Evolutionary conservation across 2,113 vertebrate genomes (phyloP).

Genomic region (Onychorhynchus coronatus): DNA sequence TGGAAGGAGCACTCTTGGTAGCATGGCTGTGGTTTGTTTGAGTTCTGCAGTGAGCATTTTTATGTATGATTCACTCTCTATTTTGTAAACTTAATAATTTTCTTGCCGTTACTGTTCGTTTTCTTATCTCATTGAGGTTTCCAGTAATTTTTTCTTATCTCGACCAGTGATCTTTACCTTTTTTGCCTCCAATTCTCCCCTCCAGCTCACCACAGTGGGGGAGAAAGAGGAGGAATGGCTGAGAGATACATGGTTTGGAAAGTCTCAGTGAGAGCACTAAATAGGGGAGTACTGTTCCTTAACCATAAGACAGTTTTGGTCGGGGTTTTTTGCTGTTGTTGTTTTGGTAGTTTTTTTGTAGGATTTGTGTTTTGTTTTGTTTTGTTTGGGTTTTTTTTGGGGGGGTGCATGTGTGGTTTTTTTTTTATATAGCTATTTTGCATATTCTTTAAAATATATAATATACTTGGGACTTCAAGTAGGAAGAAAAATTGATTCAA

Average conservation of each 20-base stretch:
- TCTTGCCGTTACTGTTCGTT: not conserved
- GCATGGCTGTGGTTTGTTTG: accelerated
- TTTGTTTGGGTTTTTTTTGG: too few relatives aligned
- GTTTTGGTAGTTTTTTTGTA: not conserved
- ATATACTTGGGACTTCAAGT: not conserved
- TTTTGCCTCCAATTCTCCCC: not conserved
- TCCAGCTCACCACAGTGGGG: not conserved
- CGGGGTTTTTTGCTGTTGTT: not conserved
- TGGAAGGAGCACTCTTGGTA: accelerated
- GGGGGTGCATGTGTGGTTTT: accelerated
- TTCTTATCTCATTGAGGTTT: not conserved
- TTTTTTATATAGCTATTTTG: not conserved
- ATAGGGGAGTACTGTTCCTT: not conserved
- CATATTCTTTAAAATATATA: not conserved
- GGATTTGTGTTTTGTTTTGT: too few relatives aligned
- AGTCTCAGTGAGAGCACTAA: not conserved
- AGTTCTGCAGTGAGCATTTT: not conserved
- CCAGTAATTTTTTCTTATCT: not conserved
- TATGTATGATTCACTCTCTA: accelerated
- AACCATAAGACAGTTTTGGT: not conserved
- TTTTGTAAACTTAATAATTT: not conserved
- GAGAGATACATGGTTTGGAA: accelerated
- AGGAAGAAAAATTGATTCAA: not conserved
- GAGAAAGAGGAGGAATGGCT: not conserved
- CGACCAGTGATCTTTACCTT: not conserved